Base-by-base conservation (phyloP, 2,888 invertebrate species). In the Dolomedes plantarius region DNA sequence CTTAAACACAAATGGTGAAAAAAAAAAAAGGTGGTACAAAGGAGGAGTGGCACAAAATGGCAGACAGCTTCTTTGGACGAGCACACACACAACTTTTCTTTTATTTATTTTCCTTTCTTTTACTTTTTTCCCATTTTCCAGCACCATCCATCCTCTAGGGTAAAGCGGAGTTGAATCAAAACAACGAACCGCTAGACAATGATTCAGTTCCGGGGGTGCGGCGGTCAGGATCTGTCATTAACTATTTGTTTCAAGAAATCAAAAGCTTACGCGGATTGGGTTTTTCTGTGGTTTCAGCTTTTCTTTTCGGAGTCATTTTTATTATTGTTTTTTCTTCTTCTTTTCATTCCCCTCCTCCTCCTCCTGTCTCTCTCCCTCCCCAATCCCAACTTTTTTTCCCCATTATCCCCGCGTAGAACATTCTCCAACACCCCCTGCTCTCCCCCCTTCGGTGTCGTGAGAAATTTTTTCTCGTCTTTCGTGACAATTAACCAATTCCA, bases 401-500 rank as follows among this genome's bases (percentile, higher is more conserved):
- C 32, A 13, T 56, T 64, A 64, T 56, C 69, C 5, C 23, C 16
- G 5, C 27, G 16, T 36, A 11, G 36, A 36, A 36, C 74, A 64
- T 69, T 31, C 23, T 41, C n/a, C n/a, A 16, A 29, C 7, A 13
- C 65, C 19, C 39, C 29, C 27, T 31, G 62, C n/a, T 64, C 39
- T 29, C 39, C 62, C n/a, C 50, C 46, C 75, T 23, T 69, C 75
- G 36, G 36, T n/a, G 36, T 36, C 6, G 36, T 36, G 9, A 36
- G 36, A 9, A n/a, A n/a, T n/a, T n/a, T 28, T 69, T 56, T 36
- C 39, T 67, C 36, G 32, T 29, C 69, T 23, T 69, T 65, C 62
- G 32, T 76, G 56, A 75, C 82, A 82, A 82, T 82, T 82, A 82
- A 82, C 75, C 82, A 75, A 82, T 82, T 82, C 82, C 69, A 73